Percentiles rank a stretch among this genome's conserved stretches.
phyloP scores from a whole-genome alignment of 2,888 invertebrate species.

The Melipona beecheii region DNA sequence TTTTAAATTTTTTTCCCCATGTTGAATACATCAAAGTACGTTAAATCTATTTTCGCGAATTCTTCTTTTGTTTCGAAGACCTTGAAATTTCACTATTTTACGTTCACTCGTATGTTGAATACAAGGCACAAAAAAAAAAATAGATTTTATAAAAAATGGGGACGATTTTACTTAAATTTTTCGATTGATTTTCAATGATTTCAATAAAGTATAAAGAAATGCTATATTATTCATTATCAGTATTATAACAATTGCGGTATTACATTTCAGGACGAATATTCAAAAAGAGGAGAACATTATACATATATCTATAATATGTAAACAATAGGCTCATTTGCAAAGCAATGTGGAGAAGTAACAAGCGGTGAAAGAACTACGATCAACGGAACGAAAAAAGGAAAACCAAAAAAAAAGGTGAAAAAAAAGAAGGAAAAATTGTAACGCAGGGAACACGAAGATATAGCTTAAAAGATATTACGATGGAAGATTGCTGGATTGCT shows the following conservation, averaged over 20 bases:
- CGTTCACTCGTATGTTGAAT: not conserved
- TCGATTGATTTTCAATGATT: not conserved
- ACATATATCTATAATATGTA: too few species aligned
- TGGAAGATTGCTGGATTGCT: slow-evolving; percentile 22
- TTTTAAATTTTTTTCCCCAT: slow-evolving; percentile 56
- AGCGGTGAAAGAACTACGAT: not conserved
- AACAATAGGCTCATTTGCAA: slow-evolving; percentile 29
- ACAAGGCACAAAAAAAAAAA: too few species aligned
- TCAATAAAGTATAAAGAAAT: not conserved
- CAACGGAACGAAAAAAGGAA: not conserved
- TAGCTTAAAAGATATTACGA: slow-evolving; percentile 2
- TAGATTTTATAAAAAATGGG: too few species aligned
- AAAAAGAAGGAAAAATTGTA: not conserved
- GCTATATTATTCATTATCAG: too few species aligned
- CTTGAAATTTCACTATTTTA: slow-evolving; percentile 6
- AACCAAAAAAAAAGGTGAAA: not conserved
- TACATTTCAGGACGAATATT: not conserved
- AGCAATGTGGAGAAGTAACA: slow-evolving; percentile 10
- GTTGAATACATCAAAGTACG: not conserved
- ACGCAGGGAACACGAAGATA: not conserved
- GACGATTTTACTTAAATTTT: not conserved
- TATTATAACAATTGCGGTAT: not conserved
- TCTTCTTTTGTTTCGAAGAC: not conserved
- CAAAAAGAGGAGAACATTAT: too few species aligned
- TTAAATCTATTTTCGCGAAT: not conserved